Percentiles rank a stretch among this genome's conserved stretches.
Evolutionary conservation across 2,888 invertebrate species (phyloP).

Genomic region (Nomada hirtipes): DNA sequence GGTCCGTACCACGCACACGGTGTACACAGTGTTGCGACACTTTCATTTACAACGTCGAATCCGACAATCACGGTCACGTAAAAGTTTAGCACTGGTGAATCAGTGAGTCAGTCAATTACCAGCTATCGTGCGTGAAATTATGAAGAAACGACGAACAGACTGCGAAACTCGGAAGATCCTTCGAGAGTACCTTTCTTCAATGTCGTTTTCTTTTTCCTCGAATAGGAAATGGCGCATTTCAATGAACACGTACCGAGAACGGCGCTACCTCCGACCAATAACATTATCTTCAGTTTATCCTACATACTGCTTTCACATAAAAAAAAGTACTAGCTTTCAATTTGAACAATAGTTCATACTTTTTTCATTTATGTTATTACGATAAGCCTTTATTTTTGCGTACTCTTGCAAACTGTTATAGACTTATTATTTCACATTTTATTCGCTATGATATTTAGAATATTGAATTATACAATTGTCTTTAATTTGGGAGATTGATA

Average conservation of each 20-base stretch:
- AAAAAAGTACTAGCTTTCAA: not conserved
- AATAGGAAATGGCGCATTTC: conserved; percentile 51
- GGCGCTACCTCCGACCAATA: conserved; percentile 38
- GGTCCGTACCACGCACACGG: conserved; percentile 60
- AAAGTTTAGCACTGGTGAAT: conserved; percentile 42
- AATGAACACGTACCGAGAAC: conserved; percentile 32
- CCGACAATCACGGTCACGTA: conserved; percentile 40
- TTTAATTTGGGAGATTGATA: not conserved
- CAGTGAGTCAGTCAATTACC: conserved; percentile 53
- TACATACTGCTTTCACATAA: not conserved
- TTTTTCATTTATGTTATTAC: not conserved
- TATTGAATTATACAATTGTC: not conserved
- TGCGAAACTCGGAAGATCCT: conserved; percentile 56
- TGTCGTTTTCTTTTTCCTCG: conserved; percentile 63
- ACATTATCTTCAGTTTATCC: not conserved
- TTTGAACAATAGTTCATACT: not conserved
- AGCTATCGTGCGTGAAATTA: conserved; percentile 48
- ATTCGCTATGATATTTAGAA: not conserved
- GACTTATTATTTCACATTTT: not conserved
- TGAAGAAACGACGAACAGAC: conserved; percentile 37
- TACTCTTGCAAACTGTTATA: not conserved
- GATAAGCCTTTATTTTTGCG: not conserved
- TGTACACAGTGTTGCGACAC: conserved; percentile 73
- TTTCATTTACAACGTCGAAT: conserved; percentile 63
- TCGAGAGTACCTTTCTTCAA: conserved; percentile 56